Evolutionary conservation across 2,888 invertebrate genomes (phyloP), one percentile per base, ranked within the genome.

Genomic region (Polyommatus icarus): DNA sequence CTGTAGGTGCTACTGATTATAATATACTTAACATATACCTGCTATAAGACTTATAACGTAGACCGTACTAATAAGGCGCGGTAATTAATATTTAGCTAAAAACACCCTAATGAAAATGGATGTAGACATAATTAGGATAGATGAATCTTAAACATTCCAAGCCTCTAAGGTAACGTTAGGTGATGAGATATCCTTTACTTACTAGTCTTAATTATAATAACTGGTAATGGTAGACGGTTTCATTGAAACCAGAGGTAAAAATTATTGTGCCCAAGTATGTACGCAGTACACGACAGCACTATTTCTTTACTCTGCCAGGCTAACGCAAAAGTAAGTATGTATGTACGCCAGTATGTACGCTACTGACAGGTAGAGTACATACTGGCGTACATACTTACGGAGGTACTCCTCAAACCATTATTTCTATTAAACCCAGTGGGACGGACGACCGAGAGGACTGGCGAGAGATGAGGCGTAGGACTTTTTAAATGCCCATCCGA

Each of bases 41-140:
- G 50, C 50, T 50, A 24, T 24, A 24, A 50, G 7, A 59, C 59
- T n/a, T 20, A 59, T 10, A 8, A 54, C 5, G 24, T 59, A 59
- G 24, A 8, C 8, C n/a, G 59, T n/a, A 57, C 20, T 59, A 59
- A 59, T 20, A 59, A 59, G 20, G 10, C n/a, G 20, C 7, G 2
- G n/a, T 59, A 59, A 59, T 59, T 59, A 61, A 61, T 61, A 61
- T 61, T 61, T 61, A 61, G 24, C 61, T 61, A 61, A 61, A 57
- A 61, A 61, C 24, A 61, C 20, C 61, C 61, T 61, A 61, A 61
- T 61, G 24, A 61, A 61, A 24, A 61, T 61, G 61, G 61, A 61
- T 61, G 61, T 61, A 61, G 24, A 10, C 61, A 24, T 61, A 61
- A 61, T 61, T 61, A 61, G 61, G 61, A 61, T 61, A 61, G 61